Evolutionary conservation across 2,888 invertebrate species (phyloP), one percentile per base, ranked within the genome.

Genomic region (Harmothoe impar): DNA sequence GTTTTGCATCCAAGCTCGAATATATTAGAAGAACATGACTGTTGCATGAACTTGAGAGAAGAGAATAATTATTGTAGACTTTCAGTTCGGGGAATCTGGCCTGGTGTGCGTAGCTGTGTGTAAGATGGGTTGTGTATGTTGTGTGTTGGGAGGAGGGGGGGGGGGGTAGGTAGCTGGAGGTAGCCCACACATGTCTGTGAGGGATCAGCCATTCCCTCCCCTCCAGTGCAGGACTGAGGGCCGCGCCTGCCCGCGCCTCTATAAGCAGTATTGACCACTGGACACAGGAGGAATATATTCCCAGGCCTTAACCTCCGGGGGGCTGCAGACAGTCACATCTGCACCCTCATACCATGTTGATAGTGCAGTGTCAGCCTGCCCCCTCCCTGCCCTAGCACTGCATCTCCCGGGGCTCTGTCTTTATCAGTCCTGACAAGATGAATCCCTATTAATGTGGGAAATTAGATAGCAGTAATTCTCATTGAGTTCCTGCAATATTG

Each of bases 231-330:
- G 62, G 15, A 3, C 62, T 62, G 62, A 62, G 62, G 62, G 62
- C 62, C 20, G 62, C 43, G 43, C 43, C 43, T 43, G 43, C 43
- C 43, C 43, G 43, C 43, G 43, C 62, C 62, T n/a, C 20, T 62
- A 62, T 62, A 62, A 62, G 62, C 62, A 62, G 62, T 62, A 62
- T 62, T 62, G 62, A 62, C 62, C 62, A 62, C 62, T 62, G 62
- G 62, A 20, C 62, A 62, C 62, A 7, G 62, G 62, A 20, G 62
- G 62, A 62, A 62, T 62, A 62, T n/a, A 62, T 62, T 62, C 23
- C 20, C 23, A n/a, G 62, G n/a, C 62, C 62, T 62, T 62, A 62
- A 62, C 62, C 62, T 15, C 62, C 15, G 15, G 23, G 62, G n/a
- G 62, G 15, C 62, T 62, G 62, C 62, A n/a, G n/a, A n/a, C 23